A percentile compares a stretch with the other conserved stretches of the same genome.
phyloP scores from a whole-genome alignment of 2,113 vertebrate species.

The Guaruba guarouba region DNA sequence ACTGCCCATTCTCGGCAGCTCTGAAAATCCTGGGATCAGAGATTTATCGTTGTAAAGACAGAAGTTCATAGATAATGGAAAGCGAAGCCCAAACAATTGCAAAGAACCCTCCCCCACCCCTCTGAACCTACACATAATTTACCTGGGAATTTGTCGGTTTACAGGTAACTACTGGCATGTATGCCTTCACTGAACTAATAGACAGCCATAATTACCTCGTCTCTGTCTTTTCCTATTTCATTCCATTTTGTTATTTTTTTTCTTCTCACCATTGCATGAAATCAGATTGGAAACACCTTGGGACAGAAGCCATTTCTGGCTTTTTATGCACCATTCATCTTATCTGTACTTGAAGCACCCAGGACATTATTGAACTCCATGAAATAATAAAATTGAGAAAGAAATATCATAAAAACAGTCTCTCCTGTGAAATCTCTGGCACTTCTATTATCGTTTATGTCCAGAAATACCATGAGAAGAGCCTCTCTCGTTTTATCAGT shows the following conservation, averaged over 20 bases:
- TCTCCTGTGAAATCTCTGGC: not conserved
- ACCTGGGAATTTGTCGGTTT: not conserved
- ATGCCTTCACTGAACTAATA: not conserved
- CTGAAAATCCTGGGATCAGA: not conserved
- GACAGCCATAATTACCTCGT: not conserved
- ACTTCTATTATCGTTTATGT: not conserved
- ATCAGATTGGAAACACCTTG: not conserved
- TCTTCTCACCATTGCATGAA: not conserved
- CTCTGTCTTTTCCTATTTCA: not conserved
- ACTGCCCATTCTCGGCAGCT: not conserved
- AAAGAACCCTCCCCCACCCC: rapidly evolving
- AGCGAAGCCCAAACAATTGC: rapidly evolving
- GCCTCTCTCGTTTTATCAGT: not conserved
- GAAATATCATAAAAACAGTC: not conserved
- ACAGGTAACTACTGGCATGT: not conserved
- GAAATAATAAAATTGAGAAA: not conserved
- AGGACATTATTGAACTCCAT: not conserved
- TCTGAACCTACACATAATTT: not conserved
- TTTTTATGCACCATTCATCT: not conserved
- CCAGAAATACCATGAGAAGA: not conserved
- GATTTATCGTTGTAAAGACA: not conserved
- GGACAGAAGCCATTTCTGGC: not conserved
- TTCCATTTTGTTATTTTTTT: not conserved
- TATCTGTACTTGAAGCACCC: not conserved
- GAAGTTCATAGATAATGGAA: not conserved